These are phyloP conservation scores for Nymphalis urticae DNA, from an alignment of 2,888 invertebrate species.

Conservation along the genomic window DNA sequence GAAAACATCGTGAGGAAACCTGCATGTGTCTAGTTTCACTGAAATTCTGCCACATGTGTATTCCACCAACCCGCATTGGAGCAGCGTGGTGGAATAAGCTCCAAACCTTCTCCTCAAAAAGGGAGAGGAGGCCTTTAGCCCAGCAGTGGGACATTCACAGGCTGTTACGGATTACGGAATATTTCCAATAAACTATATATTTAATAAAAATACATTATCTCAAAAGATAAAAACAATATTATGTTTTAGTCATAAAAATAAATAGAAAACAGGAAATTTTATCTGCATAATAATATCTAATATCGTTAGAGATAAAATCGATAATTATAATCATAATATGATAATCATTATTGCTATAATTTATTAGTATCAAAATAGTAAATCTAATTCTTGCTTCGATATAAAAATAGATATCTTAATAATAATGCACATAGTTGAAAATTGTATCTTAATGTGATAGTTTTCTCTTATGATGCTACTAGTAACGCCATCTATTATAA, in stretches of 20 bases:
- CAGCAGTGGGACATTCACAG: too few relatives aligned
- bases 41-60: too few relatives aligned
- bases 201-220: too few relatives aligned
- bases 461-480: background rate
- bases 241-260: background rate
- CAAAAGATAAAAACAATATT: too few relatives aligned
- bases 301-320: background rate
- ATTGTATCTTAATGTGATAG: background rate
- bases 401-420: background rate
- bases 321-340: background rate
- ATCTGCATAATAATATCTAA: background rate
- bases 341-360: background rate
- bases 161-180: too few relatives aligned
- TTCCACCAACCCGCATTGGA: too few relatives aligned
- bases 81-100: too few relatives aligned
- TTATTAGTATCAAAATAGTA: background rate
- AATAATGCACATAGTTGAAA: background rate
- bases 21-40: too few relatives aligned
- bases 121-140: too few relatives aligned
- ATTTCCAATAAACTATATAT: too few relatives aligned
- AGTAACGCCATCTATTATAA: conserved; percentile 3
- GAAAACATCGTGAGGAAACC: too few relatives aligned
- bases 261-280: background rate
- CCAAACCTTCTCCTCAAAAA: too few relatives aligned
- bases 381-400: background rate